Evolutionary conservation across 2,113 vertebrate species (phyloP).

Genomic region (Symphodus melops): DNA sequence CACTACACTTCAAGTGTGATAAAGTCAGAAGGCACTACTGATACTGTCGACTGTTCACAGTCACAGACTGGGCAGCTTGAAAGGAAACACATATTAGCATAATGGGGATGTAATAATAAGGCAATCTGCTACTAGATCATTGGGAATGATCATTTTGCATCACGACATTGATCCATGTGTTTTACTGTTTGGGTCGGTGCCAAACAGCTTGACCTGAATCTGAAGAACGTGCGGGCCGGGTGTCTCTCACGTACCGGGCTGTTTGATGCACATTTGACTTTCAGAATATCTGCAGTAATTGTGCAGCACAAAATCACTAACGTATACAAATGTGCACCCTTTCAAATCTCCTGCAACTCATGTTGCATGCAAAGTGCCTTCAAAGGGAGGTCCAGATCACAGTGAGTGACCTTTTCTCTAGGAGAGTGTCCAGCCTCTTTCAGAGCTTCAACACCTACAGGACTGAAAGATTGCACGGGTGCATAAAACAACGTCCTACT

Average conservation of each 20-base stretch:
- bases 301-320: neutral
- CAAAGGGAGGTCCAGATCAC: too few species aligned
- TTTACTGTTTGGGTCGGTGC: too few species aligned
- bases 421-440: neutral
- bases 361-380: neutral
- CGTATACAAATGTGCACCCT: neutral
- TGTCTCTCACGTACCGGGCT: neutral
- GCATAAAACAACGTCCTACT: neutral
- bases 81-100: neutral
- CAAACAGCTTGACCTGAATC: too few species aligned
- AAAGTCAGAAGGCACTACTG: slow-evolving; percentile 1
- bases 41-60: neutral
- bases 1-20: neutral
- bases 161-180: too few species aligned
- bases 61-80: neutral
- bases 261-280: too few species aligned
- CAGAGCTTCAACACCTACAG: neutral
- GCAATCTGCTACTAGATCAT: too few species aligned
- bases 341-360: slow-evolving; percentile 1
- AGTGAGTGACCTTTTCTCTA: neutral
- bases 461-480: neutral
- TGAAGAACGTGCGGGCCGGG: too few species aligned
- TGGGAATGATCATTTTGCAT: too few species aligned
- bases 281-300: neutral
- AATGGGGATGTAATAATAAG: neutral